Conservation (phyloP, 2,888 invertebrate genomes). For the Resseliella maxima region DNA sequence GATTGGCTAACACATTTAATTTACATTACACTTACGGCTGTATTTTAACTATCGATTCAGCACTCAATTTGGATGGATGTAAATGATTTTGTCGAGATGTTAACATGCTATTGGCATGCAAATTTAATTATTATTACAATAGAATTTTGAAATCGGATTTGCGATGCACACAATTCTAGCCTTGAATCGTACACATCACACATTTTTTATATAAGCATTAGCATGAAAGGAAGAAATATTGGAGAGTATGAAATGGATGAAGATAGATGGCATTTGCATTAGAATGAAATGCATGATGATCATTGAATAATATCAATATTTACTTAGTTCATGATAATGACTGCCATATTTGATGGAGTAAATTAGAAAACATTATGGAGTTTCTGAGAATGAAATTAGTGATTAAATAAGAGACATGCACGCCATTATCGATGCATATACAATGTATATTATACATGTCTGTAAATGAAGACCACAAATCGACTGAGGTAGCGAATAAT, state of each 20-base stretch:
- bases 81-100: background rate
- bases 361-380: background rate
- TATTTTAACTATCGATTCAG: slow-evolving; percentile 28
- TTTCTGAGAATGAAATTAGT: background rate
- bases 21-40: background rate
- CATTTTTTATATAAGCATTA: no score
- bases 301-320: slow-evolving; percentile 9
- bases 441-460: background rate
- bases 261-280: no score
- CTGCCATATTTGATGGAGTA: background rate
- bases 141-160: background rate
- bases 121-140: slow-evolving; percentile 32
- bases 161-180: background rate
- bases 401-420: background rate
- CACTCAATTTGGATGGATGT: background rate
- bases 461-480: background rate
- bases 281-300: background rate
- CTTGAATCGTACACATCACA: background rate
- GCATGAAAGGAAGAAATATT: no score
- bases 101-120: background rate
- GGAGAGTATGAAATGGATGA: no score
- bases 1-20: slow-evolving; percentile 1
- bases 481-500: background rate
- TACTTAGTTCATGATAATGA: background rate
- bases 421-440: background rate